phyloP scores from a whole-genome alignment of 2,888 invertebrate species.

The Clanis bilineata region DNA sequence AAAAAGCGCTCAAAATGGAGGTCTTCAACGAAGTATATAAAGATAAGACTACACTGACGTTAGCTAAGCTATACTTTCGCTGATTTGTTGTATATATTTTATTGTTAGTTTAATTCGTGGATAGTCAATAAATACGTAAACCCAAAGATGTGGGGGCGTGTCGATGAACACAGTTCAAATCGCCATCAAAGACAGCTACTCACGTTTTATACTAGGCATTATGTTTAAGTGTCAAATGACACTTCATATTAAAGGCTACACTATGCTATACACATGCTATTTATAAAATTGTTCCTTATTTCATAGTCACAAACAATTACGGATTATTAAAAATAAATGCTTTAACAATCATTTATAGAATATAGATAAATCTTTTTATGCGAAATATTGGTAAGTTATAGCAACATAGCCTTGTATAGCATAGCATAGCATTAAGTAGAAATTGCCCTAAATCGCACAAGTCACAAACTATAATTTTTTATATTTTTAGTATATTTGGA shows the following conservation, averaged over 20 bases:
- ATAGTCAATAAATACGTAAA: slow-evolving; percentile 2
- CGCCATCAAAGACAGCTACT: background rate
- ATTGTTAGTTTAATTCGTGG: background rate
- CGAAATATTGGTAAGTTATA: background rate
- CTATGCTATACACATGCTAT: background rate
- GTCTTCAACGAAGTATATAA: background rate
- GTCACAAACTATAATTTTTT: slow-evolving; percentile 8
- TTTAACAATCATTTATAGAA: too few species aligned
- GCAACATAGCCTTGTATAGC: background rate
- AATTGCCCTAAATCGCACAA: background rate
- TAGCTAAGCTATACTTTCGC: slow-evolving; percentile 1
- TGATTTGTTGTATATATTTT: slow-evolving; percentile 3
- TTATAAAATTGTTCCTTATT: background rate
- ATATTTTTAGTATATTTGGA: slow-evolving; percentile 23
- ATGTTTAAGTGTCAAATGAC: background rate
- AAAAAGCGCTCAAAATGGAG: background rate
- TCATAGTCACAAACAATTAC: background rate
- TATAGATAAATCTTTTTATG: background rate
- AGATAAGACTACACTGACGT: background rate
- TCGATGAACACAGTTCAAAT: background rate
- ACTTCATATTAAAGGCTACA: background rate
- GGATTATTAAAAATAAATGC: too few species aligned
- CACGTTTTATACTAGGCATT: background rate
- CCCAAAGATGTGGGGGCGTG: background rate
- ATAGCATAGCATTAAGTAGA: background rate